Conservation (phyloP, 2,113 vertebrate genomes). For the Anolis sagrei region DNA sequence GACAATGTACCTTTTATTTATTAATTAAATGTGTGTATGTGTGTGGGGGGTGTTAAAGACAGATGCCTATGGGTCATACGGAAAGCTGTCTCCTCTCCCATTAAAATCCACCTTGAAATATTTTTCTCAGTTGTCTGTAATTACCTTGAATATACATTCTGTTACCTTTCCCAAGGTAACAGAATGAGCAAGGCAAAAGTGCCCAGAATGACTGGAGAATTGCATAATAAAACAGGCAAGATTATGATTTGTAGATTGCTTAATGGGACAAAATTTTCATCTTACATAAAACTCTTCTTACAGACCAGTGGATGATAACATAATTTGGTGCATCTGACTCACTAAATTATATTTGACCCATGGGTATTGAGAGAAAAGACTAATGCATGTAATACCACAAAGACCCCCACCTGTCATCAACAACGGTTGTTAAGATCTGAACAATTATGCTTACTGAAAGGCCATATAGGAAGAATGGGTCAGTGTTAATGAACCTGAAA, state of each 20-base stretch:
- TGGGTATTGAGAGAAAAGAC: background rate
- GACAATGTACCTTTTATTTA: constrained; percentile 32
- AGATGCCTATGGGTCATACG: background rate
- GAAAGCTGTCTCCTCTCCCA: background rate
- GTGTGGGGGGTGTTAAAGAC: background rate
- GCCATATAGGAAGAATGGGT: too few species aligned
- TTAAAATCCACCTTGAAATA: background rate
- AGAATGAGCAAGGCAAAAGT: background rate
- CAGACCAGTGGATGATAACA: background rate
- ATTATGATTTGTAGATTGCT: background rate
- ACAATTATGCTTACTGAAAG: rapidly evolving
- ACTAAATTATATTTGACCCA: background rate
- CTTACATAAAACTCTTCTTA: background rate
- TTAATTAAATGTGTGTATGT: constrained; percentile 1
- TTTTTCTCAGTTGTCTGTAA: background rate
- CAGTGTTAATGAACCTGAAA: background rate
- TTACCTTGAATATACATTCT: background rate
- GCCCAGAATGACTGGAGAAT: background rate
- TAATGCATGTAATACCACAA: background rate
- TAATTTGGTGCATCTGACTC: constrained; percentile 39
- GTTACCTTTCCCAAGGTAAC: background rate
- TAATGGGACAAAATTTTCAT: constrained; percentile 10
- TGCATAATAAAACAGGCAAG: background rate
- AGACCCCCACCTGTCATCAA: rapidly evolving
- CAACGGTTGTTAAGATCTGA: background rate